Base-by-base conservation (phyloP, 2,888 invertebrate species). In the Chymomyza caudatula region DNA sequence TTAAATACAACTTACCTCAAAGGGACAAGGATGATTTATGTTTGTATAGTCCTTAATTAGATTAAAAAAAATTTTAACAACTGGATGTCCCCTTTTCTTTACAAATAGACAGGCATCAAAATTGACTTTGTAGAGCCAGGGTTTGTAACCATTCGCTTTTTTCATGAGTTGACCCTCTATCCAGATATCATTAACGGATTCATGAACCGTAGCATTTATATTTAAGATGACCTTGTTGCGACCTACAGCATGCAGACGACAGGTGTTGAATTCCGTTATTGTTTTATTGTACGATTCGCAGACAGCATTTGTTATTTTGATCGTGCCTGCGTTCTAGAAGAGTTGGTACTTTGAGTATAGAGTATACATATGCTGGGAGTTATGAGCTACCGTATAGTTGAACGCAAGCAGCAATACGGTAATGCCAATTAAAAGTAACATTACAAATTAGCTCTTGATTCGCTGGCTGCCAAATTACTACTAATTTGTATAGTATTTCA, bases 141-240 rank as follows among this genome's bases (percentile, higher is more conserved):
- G 77, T 51, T 73, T 76, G n/a, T 73, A 77, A 4, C 78, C 76
- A 56, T 76, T 77, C 13, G 65, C 78, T 20, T 57, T 71, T 49
- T 71, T 77, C 63, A 67, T 44, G 0, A 77, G 17, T 22, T 67
- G 58, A 3, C 49, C 63, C 4, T 64, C 68, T 1, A 78, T 44
- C 37, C 55, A 47, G 4, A 73, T 56, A 52, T 66, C 22, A 49
- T 65, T 8, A 2, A 69, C 62, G 2, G 71, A 65, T 49, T 73
- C 23, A n/a, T 55, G 54, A 42, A 77, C 15, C 4, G 43, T 66
- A 6, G 54, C 60, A 23, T 67, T 66, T 2, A 76, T 0, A 60
- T 77, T 76, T 0, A 77, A 49, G 15, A 25, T 52, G 2, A 71
- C 64, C 43, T 63, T 69, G 20, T 78, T 49, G 1, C 78, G 67